Conservation (phyloP, 1,140 invertebrate genomes). For the Papilio machaon region DNA sequence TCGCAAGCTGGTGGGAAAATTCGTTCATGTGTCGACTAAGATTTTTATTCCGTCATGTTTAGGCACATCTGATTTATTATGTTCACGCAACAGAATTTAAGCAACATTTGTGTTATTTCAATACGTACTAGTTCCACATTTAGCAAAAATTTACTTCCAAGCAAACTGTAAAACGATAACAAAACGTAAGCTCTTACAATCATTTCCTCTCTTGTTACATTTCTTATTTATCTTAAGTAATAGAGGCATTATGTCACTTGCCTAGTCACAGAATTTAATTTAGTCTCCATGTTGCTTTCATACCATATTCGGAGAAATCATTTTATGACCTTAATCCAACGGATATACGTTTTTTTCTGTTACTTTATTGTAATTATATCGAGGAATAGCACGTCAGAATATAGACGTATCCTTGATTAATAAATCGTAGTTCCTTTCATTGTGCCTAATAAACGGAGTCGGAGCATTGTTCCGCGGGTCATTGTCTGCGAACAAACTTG, state of each 20-base stretch:
- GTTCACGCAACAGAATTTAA: neutral
- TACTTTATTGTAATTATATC: neutral
- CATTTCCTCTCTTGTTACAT: too few species aligned
- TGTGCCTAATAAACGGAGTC: slow-evolving; percentile 46
- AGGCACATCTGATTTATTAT: slow-evolving; percentile 25
- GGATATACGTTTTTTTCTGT: neutral
- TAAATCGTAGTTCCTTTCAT: slow-evolving; percentile 52
- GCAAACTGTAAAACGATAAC: neutral
- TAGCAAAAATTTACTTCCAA: neutral
- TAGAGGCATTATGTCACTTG: too few species aligned
- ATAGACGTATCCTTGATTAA: slow-evolving; percentile 41
- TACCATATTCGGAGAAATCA: neutral
- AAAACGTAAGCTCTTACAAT: too few species aligned
- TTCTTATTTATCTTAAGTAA: too few species aligned
- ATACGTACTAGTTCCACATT: neutral
- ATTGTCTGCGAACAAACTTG: slow-evolving; percentile 50
- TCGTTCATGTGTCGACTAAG: slow-evolving; percentile 56
- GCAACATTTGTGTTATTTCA: neutral
- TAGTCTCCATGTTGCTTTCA: neutral
- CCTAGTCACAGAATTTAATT: too few species aligned
- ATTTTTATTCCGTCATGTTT: slow-evolving; percentile 33
- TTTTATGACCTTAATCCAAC: neutral
- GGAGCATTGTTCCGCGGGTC: slow-evolving; percentile 51
- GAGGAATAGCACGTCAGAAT: neutral
- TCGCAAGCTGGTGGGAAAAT: slow-evolving; percentile 72